Evolutionary conservation across 1,140 invertebrate genomes (phyloP).

Genomic region (Drosophila kurseongensis): DNA sequence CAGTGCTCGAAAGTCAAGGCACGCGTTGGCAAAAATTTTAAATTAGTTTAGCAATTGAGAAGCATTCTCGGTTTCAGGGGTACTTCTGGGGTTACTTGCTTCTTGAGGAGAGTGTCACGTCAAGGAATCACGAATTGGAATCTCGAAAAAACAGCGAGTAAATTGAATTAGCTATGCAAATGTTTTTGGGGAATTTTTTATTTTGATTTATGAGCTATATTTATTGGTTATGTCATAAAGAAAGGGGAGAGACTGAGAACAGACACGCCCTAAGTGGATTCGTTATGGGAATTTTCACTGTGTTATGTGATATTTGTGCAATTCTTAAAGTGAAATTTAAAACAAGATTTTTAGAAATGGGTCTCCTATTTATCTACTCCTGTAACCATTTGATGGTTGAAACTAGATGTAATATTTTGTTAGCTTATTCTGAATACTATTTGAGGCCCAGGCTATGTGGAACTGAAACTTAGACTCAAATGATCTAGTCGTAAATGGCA

Average conservation of each 20-base stretch:
- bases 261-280: not conserved
- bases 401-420: too few species aligned
- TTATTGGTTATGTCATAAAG: conserved; percentile 10
- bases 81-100: conserved; percentile 1
- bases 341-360: too few species aligned
- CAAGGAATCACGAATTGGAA: conserved; percentile 51
- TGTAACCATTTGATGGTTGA: too few species aligned
- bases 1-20: conserved; percentile 45
- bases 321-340: too few species aligned
- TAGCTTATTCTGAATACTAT: too few species aligned
- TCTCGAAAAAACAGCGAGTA: conserved; percentile 50
- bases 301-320: not conserved
- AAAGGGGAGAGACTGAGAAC: not conserved
- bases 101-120: conserved; percentile 15
- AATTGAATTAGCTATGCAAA: conserved; percentile 77
- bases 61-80: conserved; percentile 50
- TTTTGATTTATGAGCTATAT: conserved; percentile 53
- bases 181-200: conserved; percentile 26
- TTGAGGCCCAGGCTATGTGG: too few species aligned
- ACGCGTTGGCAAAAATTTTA: conserved; percentile 74
- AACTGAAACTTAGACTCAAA: not conserved
- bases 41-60: conserved; percentile 79
- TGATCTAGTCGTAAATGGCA: conserved; percentile 54
- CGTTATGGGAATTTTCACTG: conserved; percentile 1
- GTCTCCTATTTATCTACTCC: too few species aligned